Conservation (phyloP, 1,140 invertebrate genomes). For the Papilio polytes region DNA sequence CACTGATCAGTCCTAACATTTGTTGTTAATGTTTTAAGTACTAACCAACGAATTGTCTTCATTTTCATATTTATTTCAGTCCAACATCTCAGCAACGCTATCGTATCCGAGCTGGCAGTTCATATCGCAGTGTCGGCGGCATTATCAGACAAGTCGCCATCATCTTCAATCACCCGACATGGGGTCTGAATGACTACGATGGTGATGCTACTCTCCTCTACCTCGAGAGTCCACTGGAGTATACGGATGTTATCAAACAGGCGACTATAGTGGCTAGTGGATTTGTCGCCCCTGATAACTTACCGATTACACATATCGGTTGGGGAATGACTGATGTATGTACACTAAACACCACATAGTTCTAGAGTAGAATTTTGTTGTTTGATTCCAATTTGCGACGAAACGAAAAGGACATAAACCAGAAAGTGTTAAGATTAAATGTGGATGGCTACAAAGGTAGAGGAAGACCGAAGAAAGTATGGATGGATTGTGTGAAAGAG, state of each 20-base stretch:
- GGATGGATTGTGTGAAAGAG: too few relatives aligned
- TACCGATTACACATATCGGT: constrained; percentile 49
- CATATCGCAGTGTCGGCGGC: constrained; percentile 46
- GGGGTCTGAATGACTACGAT: constrained; percentile 39
- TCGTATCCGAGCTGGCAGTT: constrained; percentile 55
- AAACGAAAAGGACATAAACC: too few relatives aligned
- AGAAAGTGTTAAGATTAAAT: too few relatives aligned
- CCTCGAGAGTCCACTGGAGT: constrained; percentile 41
- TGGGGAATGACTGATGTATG: constrained; percentile 55
- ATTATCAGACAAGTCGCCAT: constrained; percentile 35
- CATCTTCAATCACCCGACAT: constrained; percentile 54
- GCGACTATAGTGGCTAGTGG: constrained; percentile 41
- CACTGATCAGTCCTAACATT: background rate
- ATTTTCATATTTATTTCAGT: constrained; percentile 29
- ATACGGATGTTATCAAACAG: constrained; percentile 43
- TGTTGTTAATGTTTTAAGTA: background rate
- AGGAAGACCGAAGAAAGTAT: too few relatives aligned
- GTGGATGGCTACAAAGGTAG: too few relatives aligned
- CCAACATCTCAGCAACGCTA: constrained; percentile 42
- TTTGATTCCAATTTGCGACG: too few relatives aligned
- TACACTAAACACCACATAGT: background rate
- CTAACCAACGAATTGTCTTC: too few relatives aligned
- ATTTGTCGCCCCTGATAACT: constrained; percentile 42
- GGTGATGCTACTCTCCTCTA: constrained; percentile 53
- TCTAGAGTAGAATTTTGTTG: too few relatives aligned